Evolutionary conservation across 1,140 invertebrate genomes (phyloP).

Genomic region (Helicoverpa zea): DNA sequence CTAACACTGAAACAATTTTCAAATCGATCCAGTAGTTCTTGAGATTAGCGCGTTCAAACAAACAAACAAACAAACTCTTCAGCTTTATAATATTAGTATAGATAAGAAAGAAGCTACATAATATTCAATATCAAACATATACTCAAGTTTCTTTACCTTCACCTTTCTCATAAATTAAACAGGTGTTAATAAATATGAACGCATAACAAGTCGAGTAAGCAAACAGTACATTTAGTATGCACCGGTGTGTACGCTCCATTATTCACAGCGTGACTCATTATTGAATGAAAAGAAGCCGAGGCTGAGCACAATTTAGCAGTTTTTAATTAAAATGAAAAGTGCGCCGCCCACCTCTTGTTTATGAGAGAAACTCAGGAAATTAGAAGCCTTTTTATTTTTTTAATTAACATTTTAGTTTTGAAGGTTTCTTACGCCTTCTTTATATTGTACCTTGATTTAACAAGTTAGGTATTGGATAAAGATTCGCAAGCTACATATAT

Average conservation of each 20-base stretch:
- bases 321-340: conserved; percentile 49
- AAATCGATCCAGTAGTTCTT: no score
- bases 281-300: conserved; percentile 40
- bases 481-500: no score
- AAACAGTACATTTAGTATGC: neutral
- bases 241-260: conserved; percentile 19
- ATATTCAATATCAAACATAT: no score
- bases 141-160: no score
- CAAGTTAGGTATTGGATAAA: neutral
- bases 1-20: no score
- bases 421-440: neutral
- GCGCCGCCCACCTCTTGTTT: conserved; percentile 6
- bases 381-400: conserved; percentile 33
- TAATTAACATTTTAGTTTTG: conserved; percentile 7
- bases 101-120: no score
- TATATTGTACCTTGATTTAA: neutral
- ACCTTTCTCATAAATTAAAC: no score
- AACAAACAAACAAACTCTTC: no score
- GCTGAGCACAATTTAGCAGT: conserved; percentile 43
- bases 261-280: conserved; percentile 38
- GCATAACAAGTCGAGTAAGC: neutral
- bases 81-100: no score
- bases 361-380: conserved; percentile 30
- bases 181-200: no score
- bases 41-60: no score